Conservation (phyloP, 2,797 vertebrate genomes). For the Pangasius macronema region DNA sequence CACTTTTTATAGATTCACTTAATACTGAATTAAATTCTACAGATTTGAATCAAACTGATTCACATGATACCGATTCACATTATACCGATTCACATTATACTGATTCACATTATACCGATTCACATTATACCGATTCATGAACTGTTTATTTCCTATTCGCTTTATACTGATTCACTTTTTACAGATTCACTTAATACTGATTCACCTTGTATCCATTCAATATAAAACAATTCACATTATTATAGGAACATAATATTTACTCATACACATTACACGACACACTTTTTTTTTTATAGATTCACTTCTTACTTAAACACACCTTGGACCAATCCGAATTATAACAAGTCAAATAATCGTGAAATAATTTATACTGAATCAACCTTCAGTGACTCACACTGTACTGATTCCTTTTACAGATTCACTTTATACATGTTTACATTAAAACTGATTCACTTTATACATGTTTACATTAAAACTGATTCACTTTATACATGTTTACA, state of each 20-base stretch:
- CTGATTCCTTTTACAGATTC: not conserved
- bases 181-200: not conserved
- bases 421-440: not conserved
- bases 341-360: not conserved
- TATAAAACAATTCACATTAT: not conserved
- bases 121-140: not conserved
- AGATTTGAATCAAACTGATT: not conserved
- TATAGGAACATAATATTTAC: not conserved
- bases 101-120: not conserved
- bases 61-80: not conserved
- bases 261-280: not conserved
- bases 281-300: not conserved
- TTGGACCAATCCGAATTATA: not conserved
- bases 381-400: not conserved
- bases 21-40: not conserved
- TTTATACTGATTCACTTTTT: not conserved
- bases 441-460: not conserved
- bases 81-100: not conserved
- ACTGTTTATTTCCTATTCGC: not conserved
- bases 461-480: not conserved
- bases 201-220: not conserved
- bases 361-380: not conserved
- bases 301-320: not conserved
- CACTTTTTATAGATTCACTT: not conserved
- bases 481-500: too few relatives aligned